These are phyloP conservation scores for Malacoraja senta DNA, from an alignment of 2,797 vertebrate genomes.

Conservation along the genomic window DNA sequence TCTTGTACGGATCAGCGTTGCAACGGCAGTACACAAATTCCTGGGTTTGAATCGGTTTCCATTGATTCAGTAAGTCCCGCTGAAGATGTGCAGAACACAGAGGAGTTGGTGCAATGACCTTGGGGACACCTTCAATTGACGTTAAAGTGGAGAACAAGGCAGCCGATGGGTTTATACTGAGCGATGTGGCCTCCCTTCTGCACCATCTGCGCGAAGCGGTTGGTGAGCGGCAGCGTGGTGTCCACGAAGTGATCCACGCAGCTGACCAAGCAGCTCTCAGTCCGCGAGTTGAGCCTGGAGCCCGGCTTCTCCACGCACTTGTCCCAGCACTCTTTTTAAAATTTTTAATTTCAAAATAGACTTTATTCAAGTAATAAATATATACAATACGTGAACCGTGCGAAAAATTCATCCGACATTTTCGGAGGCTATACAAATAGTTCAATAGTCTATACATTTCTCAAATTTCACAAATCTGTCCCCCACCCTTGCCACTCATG, in stretches of 20 bases:
- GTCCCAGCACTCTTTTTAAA: too few relatives aligned
- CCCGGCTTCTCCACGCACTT: slow-evolving; percentile 73
- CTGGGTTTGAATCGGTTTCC: neutral
- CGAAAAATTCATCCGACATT: too few relatives aligned
- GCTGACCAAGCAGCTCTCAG: slow-evolving; percentile 73
- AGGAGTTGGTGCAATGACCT: neutral
- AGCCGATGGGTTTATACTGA: too few relatives aligned
- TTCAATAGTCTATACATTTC: too few relatives aligned
- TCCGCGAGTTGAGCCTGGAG: slow-evolving; percentile 73
- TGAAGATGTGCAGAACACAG: neutral
- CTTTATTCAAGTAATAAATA: too few relatives aligned
- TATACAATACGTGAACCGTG: too few relatives aligned
- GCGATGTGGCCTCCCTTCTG: slow-evolving; percentile 73
- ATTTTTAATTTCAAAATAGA: too few relatives aligned
- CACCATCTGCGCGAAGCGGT: slow-evolving; percentile 81
- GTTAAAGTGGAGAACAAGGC: neutral
- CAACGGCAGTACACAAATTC: too few relatives aligned
- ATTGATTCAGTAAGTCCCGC: neutral
- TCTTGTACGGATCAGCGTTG: too few relatives aligned
- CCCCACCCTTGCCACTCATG: too few relatives aligned
- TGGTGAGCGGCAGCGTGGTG: slow-evolving; percentile 76
- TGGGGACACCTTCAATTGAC: neutral
- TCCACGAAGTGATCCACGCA: slow-evolving; percentile 85
- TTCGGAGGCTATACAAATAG: too few relatives aligned
- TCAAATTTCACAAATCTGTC: too few relatives aligned